phyloP scores from a whole-genome alignment of 2,888 invertebrate species.

The Dryocosmus kuriphilus region DNA sequence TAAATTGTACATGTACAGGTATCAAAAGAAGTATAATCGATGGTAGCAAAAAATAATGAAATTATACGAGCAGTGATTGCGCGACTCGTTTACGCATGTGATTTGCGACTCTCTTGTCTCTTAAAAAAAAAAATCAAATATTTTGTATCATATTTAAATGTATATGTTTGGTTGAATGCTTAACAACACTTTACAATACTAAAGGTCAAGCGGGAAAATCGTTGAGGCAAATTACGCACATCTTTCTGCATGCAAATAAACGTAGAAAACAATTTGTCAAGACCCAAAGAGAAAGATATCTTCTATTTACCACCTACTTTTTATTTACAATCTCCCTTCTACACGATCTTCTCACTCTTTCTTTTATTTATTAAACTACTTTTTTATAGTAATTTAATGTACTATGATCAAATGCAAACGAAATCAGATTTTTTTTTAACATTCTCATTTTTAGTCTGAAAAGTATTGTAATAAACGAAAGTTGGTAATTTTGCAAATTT shows the following conservation, averaged over 20 bases:
- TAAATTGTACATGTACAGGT: conserved; percentile 25
- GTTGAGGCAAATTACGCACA: conserved; percentile 23
- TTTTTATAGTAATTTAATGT: too few species aligned
- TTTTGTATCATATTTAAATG: too few species aligned
- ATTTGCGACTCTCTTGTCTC: conserved; percentile 44
- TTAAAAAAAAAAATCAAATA: background rate
- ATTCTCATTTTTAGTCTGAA: background rate
- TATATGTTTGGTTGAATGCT: background rate
- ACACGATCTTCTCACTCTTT: conserved; percentile 14
- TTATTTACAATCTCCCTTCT: conserved; percentile 25
- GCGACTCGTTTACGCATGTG: conserved; percentile 48
- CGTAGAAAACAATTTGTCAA: conserved; percentile 30
- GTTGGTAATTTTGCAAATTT: background rate
- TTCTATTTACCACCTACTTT: conserved; percentile 34
- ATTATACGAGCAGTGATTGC: conserved; percentile 48
- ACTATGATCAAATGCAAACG: background rate
- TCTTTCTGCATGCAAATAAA: conserved; percentile 11
- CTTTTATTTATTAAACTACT: background rate
- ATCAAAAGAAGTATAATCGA: conserved; percentile 46
- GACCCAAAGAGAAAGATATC: conserved; percentile 20
- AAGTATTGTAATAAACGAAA: too few species aligned
- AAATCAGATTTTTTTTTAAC: background rate
- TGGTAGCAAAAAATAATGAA: conserved; percentile 47
- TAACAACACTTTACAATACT: background rate
- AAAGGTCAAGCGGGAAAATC: conserved; percentile 35